Conservation (phyloP, 2,888 invertebrate species). For the Ceraclea dissimilis region DNA sequence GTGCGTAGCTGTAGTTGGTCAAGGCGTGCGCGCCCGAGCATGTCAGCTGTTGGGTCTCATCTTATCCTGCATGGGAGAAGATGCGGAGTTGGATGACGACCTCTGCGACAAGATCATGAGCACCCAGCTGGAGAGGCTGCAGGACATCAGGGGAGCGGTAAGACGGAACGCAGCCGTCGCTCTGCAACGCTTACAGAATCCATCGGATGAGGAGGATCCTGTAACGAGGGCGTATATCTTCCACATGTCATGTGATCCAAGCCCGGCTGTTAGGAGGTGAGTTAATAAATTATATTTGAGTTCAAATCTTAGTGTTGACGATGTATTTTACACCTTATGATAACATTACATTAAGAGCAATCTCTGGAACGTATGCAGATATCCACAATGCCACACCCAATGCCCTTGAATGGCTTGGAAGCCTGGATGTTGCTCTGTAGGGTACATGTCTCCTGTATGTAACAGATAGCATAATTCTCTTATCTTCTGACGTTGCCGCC, state of each 20-base stretch:
- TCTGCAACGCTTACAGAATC: conserved; percentile 73
- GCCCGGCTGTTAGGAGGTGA: conserved; percentile 59
- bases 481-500: too few relatives aligned
- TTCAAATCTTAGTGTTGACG: too few relatives aligned
- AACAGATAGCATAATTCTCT: too few relatives aligned
- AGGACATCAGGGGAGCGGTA: conserved; percentile 67
- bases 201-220: conserved; percentile 63
- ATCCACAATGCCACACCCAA: too few relatives aligned
- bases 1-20: conserved; percentile 47
- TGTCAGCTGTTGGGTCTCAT: conserved; percentile 74
- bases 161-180: conserved; percentile 74
- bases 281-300: neutral
- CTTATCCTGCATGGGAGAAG: conserved; percentile 63
- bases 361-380: too few relatives aligned
- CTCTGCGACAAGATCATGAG: conserved; percentile 64
- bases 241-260: conserved; percentile 68
- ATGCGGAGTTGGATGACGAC: conserved; percentile 68
- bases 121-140: conserved; percentile 58
- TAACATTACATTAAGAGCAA: too few relatives aligned
- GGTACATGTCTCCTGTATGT: too few relatives aligned
- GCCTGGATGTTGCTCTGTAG: too few relatives aligned
- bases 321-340: too few relatives aligned
- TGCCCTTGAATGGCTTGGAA: too few relatives aligned
- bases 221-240: conserved; percentile 65
- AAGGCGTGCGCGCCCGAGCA: conserved; percentile 60